A percentile compares a stretch with the other conserved stretches of the same genome.
Conservation (phyloP, 2,888 invertebrate species). For the Drosophila planitibia region DNA sequence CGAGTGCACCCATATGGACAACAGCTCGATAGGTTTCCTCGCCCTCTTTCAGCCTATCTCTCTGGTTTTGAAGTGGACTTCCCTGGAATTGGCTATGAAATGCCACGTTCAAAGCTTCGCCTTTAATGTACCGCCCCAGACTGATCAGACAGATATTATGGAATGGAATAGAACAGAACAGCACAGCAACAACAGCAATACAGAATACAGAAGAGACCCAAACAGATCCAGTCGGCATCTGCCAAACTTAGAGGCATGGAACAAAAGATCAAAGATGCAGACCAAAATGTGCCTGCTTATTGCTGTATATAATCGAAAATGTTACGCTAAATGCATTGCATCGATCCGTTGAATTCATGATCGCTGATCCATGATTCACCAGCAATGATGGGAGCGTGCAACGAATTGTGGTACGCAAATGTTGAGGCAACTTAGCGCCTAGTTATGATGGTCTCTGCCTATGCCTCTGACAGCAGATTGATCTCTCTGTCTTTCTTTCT, state of each 20-base stretch:
- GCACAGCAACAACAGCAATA: not conserved
- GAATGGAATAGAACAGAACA: conserved; percentile 10
- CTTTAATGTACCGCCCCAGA: conserved; percentile 67
- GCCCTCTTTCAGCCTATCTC: not conserved
- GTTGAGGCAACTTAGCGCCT: conserved; percentile 62
- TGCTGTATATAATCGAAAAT: conserved; percentile 60
- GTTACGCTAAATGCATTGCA: conserved; percentile 66
- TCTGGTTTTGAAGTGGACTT: conserved; percentile 66
- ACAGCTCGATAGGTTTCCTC: conserved; percentile 39
- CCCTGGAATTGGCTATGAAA: conserved; percentile 74
- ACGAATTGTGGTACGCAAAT: conserved; percentile 64
- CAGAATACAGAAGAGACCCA: conserved; percentile 5
- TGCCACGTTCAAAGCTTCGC: conserved; percentile 48
- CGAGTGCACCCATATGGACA: conserved; percentile 53
- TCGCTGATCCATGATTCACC: conserved; percentile 28
- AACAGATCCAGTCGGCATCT: conserved; percentile 29
- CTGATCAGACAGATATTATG: conserved; percentile 19
- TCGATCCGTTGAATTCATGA: conserved; percentile 50
- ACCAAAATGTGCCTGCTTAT: conserved; percentile 39
- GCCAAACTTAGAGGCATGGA: conserved; percentile 40
- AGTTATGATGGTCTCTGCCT: conserved; percentile 35
- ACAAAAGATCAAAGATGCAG: conserved; percentile 53
- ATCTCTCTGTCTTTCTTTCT: conserved; percentile 9
- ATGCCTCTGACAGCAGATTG: conserved; percentile 24
- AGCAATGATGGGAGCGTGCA: conserved; percentile 52